Evolutionary conservation across 2,113 vertebrate species (phyloP).

Genomic region (Rhagologus leucostigma): DNA sequence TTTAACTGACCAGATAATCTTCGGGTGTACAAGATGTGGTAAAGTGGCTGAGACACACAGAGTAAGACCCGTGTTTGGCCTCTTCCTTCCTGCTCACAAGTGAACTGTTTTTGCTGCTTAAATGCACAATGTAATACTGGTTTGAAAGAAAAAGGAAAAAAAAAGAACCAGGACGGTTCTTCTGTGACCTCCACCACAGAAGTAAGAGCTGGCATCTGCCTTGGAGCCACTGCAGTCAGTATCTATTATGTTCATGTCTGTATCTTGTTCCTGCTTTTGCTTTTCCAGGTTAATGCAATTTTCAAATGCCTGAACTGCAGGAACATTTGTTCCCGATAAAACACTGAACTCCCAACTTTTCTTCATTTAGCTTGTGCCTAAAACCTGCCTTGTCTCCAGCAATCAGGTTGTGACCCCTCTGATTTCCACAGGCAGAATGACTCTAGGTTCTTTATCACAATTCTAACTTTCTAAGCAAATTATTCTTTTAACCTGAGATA

Average conservation of each 20-base stretch:
- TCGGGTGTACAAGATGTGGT: neutral
- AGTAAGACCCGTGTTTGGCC: neutral
- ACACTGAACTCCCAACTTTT: neutral
- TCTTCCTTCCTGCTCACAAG: neutral
- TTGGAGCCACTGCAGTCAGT: neutral
- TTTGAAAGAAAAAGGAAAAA: neutral
- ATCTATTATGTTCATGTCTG: neutral
- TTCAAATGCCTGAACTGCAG: constrained; percentile 9
- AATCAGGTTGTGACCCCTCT: neutral
- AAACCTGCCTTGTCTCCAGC: constrained; percentile 16
- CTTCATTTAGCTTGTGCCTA: neutral
- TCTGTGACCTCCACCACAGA: neutral
- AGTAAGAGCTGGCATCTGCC: neutral
- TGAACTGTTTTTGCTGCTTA: neutral
- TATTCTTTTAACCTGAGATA: neutral
- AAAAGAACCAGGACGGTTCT: neutral
- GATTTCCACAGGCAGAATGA: neutral
- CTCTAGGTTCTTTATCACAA: neutral
- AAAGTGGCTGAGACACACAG: neutral
- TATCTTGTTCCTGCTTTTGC: constrained; percentile 13
- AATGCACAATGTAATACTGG: neutral
- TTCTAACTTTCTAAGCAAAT: neutral
- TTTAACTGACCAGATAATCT: neutral
- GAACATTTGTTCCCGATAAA: constrained; percentile 3
- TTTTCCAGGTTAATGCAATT: constrained; percentile 50